These are phyloP conservation scores for Perccottus glenii DNA, from an alignment of 2,113 vertebrate genomes.

Conservation along the genomic window DNA sequence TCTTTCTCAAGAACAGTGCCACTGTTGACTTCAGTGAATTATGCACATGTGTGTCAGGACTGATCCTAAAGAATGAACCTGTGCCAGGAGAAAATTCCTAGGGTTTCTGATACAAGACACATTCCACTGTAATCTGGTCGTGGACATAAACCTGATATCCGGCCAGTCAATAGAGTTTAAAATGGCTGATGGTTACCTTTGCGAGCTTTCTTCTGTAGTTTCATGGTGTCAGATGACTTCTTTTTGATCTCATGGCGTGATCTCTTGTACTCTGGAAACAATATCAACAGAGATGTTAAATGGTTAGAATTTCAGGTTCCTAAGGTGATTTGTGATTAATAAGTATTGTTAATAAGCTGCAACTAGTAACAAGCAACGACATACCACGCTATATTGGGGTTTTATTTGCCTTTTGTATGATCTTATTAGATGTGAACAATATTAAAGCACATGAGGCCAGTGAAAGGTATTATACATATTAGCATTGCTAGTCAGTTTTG, in stretches of 20 bases:
- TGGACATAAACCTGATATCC: no score
- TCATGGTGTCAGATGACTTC: slow-evolving; percentile 96
- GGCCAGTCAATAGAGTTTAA: no score
- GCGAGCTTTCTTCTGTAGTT: slow-evolving; percentile 96
- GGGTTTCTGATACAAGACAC: not conserved
- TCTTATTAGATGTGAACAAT: not conserved
- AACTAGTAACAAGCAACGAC: not conserved
- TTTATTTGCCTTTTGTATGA: not conserved
- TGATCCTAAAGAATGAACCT: no score
- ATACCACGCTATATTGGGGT: no score
- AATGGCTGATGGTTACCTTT: slow-evolving; percentile 84
- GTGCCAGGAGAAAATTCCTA: not conserved
- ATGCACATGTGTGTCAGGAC: no score
- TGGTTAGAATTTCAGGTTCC: slow-evolving; percentile 21
- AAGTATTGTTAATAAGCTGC: not conserved
- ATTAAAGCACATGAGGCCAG: no score
- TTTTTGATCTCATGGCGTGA: slow-evolving; percentile 99
- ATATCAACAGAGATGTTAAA: slow-evolving; percentile 33
- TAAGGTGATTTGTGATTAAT: not conserved
- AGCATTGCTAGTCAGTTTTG: not conserved
- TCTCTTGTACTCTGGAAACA: slow-evolving; percentile 90
- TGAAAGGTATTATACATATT: not conserved
- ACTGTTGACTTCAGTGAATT: not conserved
- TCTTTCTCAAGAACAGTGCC: not conserved
- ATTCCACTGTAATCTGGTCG: not conserved